These are phyloP conservation scores for Oreortyx pictus DNA, from an alignment of 2,797 vertebrate genomes.

Conservation along the genomic window DNA sequence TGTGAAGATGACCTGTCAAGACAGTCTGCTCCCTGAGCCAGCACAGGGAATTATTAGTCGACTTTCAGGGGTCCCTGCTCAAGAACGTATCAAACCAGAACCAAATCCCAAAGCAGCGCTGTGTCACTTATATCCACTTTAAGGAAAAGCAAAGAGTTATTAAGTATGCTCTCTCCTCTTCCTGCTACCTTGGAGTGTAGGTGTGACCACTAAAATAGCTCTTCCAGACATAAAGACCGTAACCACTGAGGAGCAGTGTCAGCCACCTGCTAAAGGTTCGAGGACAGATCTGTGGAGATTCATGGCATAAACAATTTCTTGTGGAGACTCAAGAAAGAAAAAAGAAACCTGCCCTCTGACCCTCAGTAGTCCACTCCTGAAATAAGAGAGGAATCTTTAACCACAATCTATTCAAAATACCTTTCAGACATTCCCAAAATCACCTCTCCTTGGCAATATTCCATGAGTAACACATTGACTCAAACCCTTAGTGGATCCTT, in stretches of 20 bases:
- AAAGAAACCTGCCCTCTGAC: background rate
- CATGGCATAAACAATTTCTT: background rate
- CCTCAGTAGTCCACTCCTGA: background rate
- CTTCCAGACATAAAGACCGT: accelerated
- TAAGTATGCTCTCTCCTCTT: background rate
- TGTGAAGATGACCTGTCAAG: background rate
- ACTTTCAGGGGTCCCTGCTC: background rate
- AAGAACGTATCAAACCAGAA: background rate
- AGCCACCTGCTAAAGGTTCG: background rate
- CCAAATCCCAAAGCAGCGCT: background rate
- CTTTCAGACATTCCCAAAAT: background rate
- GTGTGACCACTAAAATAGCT: background rate
- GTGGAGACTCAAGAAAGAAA: background rate
- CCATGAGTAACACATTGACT: background rate
- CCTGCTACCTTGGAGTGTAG: background rate
- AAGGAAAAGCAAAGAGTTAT: background rate
- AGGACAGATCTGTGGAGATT: background rate
- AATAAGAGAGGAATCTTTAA: background rate
- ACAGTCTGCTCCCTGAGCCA: background rate
- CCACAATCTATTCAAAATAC: background rate
- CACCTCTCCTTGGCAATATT: background rate
- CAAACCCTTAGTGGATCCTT: background rate
- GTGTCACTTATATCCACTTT: background rate
- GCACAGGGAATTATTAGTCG: background rate
- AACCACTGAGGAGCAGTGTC: background rate